These are phyloP conservation scores for Nyctibius grandis DNA, from an alignment of 2,797 vertebrate species.

Conservation along the genomic window DNA sequence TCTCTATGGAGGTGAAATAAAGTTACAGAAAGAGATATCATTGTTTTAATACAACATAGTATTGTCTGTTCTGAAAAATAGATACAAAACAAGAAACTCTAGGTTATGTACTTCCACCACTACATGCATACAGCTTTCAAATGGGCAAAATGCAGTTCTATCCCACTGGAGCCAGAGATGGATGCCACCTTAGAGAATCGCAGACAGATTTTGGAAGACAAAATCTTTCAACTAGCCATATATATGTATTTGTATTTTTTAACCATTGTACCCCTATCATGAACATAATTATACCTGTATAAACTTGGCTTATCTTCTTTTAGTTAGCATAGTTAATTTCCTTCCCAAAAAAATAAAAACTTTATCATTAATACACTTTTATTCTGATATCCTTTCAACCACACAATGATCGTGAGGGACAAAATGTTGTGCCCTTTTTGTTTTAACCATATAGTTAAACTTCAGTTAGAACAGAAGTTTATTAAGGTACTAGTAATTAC, in stretches of 20 bases:
- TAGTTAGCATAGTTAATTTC: not conserved
- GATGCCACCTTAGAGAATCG: not conserved
- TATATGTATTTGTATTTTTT: not conserved
- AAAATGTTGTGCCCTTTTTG: not conserved
- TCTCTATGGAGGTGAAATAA: not conserved
- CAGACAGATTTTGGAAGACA: not conserved
- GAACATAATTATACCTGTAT: not conserved
- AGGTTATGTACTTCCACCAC: not conserved
- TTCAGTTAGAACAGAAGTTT: not conserved
- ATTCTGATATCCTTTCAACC: not conserved
- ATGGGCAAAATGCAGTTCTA: not conserved
- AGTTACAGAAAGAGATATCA: not conserved
- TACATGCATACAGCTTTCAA: not conserved
- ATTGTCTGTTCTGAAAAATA: not conserved
- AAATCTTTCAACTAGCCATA: not conserved
- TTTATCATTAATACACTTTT: not conserved
- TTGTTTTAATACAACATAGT: not conserved
- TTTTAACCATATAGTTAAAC: not conserved
- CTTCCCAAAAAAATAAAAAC: not conserved
- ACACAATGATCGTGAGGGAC: not conserved
- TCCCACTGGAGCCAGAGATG: not conserved
- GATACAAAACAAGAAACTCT: not conserved
- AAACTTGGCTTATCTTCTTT: not conserved
- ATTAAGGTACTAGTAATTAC: not conserved
- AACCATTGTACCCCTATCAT: not conserved